Evolutionary conservation across 2,113 vertebrate species (phyloP), one percentile per base, ranked within the genome.

Genomic region (Macrotus californicus): DNA sequence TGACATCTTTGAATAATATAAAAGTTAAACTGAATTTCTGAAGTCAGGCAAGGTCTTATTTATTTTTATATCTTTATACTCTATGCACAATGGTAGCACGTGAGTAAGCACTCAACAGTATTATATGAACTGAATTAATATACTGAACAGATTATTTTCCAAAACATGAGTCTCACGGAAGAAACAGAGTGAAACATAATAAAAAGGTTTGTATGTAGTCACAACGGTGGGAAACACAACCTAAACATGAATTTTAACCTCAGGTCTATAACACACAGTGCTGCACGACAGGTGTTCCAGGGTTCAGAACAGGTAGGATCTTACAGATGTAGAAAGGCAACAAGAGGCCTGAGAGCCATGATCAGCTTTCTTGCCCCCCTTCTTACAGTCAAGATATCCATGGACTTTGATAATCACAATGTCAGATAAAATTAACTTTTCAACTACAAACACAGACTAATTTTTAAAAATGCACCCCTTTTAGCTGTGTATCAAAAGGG

Each of bases 381-480:
- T 84, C 46, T 76, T 88, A n/a, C 16, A 56, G 43, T 24, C 21
- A 89, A 93, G 72, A 93, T 46, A 93, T 50, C 56, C 26, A 67
- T 13, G 29, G 41, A 89, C 34, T 93, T 89, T n/a, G 87, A 64
- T n/a, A 84, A 90, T 61, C 34, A 88, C 11, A 48, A 26, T 43
- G 22, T 85, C 61, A 91, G 34, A 31, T 39, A 69, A 94, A 91
- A 83, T n/a, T 70, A 88, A 91, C 34, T 82, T 85, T 92, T 82
- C 59, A 82, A 41, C 29, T 90, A 41, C 24, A 50, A 48, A 16
- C 70, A 54, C 24, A 89, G 16, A 89, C 11, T 50, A 1, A 50
- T 81, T 95, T 79, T 72, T 24, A 52, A 86, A 95, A 95, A 66
- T 14, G 18, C 61, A 31, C 14, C 59, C 52, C 52, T 50, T 26